Evolutionary conservation across 2,888 invertebrate species (phyloP).

Genomic region (Agrochola lychnidis): DNA sequence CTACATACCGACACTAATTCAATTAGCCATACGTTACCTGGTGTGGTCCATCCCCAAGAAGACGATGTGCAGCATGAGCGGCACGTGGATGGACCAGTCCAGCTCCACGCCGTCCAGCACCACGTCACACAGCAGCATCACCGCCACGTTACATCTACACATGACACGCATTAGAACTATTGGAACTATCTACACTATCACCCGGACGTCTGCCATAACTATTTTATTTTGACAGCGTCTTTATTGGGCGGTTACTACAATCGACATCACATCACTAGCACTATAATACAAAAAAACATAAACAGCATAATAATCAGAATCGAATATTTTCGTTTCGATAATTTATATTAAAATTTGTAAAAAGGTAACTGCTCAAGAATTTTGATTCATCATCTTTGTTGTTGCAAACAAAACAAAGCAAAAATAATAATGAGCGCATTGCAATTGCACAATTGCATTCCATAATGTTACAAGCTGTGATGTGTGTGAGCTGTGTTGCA

Average conservation of each 20-base stretch:
- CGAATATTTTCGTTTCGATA: neutral
- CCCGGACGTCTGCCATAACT: neutral
- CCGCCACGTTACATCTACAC: constrained; percentile 98
- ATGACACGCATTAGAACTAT: neutral
- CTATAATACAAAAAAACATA: too few relatives aligned
- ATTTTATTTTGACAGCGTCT: neutral
- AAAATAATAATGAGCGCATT: neutral
- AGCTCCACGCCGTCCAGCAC: constrained; percentile 97
- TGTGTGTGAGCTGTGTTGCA: neutral
- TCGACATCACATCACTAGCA: neutral
- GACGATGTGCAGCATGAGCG: constrained; percentile 98
- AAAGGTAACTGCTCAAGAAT: too few relatives aligned
- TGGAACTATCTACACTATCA: neutral
- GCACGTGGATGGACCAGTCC: constrained; percentile 99
- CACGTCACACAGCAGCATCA: constrained; percentile 98
- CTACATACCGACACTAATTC: neutral
- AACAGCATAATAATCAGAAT: neutral
- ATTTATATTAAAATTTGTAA: neutral
- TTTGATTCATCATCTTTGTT: neutral
- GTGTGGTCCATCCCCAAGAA: constrained; percentile 98
- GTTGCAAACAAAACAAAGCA: neutral
- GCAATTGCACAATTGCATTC: too few relatives aligned
- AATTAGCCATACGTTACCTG: constrained; percentile 79
- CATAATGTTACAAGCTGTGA: neutral
- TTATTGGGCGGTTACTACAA: too few relatives aligned